phyloP scores from a whole-genome alignment of 1,140 invertebrate species.

The Mya arenaria region DNA sequence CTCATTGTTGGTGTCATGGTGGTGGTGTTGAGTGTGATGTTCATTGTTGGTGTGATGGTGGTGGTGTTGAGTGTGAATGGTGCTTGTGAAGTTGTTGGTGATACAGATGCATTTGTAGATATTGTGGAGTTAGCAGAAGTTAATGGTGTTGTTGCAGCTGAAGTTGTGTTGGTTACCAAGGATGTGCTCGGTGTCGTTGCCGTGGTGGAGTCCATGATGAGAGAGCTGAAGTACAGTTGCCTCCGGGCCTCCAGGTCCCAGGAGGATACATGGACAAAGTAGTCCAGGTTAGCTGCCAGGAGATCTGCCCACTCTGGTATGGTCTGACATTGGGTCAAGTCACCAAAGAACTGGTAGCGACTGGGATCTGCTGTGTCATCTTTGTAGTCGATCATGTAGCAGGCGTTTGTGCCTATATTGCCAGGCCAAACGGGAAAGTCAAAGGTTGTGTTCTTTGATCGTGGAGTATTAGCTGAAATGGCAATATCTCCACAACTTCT shows the following conservation, averaged over 20 bases:
- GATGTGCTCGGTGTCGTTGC: background rate
- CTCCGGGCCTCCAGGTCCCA: slow-evolving; percentile 28
- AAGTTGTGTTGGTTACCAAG: slow-evolving; percentile 9
- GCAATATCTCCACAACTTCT: slow-evolving; percentile 51
- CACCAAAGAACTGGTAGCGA: slow-evolving; percentile 59
- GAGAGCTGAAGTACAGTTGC: background rate
- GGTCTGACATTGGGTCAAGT: slow-evolving; percentile 36
- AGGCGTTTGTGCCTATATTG: slow-evolving; percentile 59
- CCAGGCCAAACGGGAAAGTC: slow-evolving; percentile 55
- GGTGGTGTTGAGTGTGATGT: background rate
- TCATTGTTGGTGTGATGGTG: background rate
- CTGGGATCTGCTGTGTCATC: slow-evolving; percentile 48
- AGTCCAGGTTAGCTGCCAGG: background rate
- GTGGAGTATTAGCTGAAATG: slow-evolving; percentile 50
- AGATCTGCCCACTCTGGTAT: slow-evolving; percentile 55
- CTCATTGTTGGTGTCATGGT: slow-evolving; percentile 27
- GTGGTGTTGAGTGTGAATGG: background rate
- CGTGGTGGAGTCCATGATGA: too few species aligned
- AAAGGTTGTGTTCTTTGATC: slow-evolving; percentile 60
- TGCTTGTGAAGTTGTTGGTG: background rate
- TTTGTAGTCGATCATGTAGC: slow-evolving; percentile 61
- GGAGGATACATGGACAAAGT: slow-evolving; percentile 31
- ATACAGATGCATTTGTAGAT: background rate
- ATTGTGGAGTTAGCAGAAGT: slow-evolving; percentile 1
- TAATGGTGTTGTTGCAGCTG: background rate